These are phyloP conservation scores for Apomyelois bistriatella DNA, from an alignment of 2,888 invertebrate genomes.

Conservation along the genomic window DNA sequence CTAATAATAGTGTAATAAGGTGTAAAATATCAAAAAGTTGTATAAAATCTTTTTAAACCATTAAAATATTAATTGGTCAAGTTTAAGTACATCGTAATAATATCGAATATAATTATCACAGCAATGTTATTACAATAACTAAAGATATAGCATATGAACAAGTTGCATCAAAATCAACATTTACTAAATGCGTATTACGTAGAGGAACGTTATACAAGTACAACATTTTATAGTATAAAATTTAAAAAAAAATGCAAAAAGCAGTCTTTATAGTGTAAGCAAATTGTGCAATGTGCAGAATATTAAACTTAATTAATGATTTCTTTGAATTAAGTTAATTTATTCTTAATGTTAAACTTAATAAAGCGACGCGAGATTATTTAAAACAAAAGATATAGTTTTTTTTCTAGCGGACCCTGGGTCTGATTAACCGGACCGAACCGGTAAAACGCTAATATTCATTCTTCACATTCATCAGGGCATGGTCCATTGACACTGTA, in stretches of 20 bases:
- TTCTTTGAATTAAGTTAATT: too few relatives aligned
- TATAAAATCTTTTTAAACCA: neutral
- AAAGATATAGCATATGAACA: neutral
- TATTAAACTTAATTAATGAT: too few relatives aligned
- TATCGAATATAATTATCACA: constrained; percentile 3
- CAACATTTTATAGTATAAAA: neutral
- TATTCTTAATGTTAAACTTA: too few relatives aligned
- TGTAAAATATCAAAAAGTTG: neutral
- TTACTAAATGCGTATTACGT: neutral
- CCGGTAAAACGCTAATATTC: too few relatives aligned
- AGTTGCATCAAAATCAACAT: neutral
- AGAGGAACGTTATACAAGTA: neutral
- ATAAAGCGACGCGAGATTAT: too few relatives aligned
- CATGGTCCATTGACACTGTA: too few relatives aligned
- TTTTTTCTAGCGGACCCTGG: too few relatives aligned
- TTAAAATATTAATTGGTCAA: constrained; percentile 1
- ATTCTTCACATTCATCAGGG: too few relatives aligned
- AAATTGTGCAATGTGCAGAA: too few relatives aligned
- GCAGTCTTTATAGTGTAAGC: too few relatives aligned
- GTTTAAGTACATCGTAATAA: constrained; percentile 1
- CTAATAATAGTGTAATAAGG: neutral
- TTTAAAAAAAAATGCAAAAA: too few relatives aligned
- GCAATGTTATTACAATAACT: constrained; percentile 5
- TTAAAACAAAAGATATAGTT: neutral
- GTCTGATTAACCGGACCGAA: too few relatives aligned